Conservation (phyloP, 2,888 invertebrate genomes). For the Drosophila paranaensis region DNA sequence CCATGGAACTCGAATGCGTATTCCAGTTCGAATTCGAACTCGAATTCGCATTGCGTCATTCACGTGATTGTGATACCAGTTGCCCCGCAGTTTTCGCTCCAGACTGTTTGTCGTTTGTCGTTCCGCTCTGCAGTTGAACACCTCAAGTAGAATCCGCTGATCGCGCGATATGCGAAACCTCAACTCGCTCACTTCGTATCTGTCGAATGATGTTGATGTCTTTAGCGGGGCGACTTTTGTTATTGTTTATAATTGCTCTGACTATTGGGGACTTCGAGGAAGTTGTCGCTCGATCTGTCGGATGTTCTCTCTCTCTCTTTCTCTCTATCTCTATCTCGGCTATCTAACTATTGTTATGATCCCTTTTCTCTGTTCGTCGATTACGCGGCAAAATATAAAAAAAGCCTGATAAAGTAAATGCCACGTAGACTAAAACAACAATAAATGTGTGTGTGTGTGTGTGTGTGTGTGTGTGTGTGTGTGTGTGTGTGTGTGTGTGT, state of each 20-base stretch:
- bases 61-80: conserved; percentile 70
- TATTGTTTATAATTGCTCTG: conserved; percentile 51
- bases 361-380: conserved; percentile 47
- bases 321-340: background rate
- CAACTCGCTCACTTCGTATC: conserved; percentile 13
- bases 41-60: conserved; percentile 55
- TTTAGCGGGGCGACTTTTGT: conserved; percentile 18
- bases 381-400: conserved; percentile 43
- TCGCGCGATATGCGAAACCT: conserved; percentile 58
- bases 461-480: background rate
- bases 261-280: conserved; percentile 50
- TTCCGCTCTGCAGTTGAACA: conserved; percentile 41
- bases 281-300: conserved; percentile 37
- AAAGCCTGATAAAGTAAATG: conserved; percentile 43
- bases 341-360: conserved; percentile 11
- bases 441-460: background rate
- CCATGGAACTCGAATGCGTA: conserved; percentile 11
- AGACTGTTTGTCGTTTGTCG: conserved; percentile 32
- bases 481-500: conserved; percentile 1
- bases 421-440: conserved; percentile 18
- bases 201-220: conserved; percentile 17
- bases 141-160: conserved; percentile 64
- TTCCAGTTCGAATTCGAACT: background rate
- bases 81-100: background rate
- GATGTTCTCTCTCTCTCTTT: background rate